Evolutionary conservation across 1,140 invertebrate species (phyloP).

Genomic region (Steinernema khuongi): DNA sequence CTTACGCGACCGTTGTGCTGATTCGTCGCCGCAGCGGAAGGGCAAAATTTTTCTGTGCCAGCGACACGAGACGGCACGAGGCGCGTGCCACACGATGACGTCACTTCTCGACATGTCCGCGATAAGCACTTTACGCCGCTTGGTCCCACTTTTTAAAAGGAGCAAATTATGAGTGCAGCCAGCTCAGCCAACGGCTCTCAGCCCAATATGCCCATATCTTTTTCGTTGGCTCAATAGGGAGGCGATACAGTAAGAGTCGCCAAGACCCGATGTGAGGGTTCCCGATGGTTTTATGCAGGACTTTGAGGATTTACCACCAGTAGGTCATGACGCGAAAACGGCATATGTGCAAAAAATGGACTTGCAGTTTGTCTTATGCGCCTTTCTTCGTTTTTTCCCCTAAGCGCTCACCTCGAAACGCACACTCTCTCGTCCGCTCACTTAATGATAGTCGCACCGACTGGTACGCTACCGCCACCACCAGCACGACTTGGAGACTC

Average conservation of each 20-base stretch:
- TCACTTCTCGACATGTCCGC: not conserved
- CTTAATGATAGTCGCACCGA: constrained; percentile 16
- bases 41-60: constrained; percentile 1
- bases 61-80: constrained; percentile 11
- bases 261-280: too few species aligned
- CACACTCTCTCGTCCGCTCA: not conserved
- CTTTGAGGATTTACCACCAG: too few species aligned
- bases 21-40: not conserved
- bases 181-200: too few species aligned
- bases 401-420: constrained; percentile 12
- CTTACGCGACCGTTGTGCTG: too few species aligned
- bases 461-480: constrained; percentile 16
- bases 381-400: not conserved
- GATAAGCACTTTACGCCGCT: not conserved
- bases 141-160: not conserved
- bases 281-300: too few species aligned
- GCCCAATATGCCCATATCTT: too few species aligned
- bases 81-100: not conserved
- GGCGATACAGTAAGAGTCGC: too few species aligned
- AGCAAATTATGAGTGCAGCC: too few species aligned
- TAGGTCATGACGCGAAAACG: too few species aligned
- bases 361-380: not conserved
- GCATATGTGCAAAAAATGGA: not conserved
- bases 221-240: too few species aligned
- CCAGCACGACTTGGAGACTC: not conserved